Percentiles rank a stretch among this genome's conserved stretches.
Conservation (phyloP, 2,888 invertebrate genomes). For the Nephrotoma appendiculata region DNA sequence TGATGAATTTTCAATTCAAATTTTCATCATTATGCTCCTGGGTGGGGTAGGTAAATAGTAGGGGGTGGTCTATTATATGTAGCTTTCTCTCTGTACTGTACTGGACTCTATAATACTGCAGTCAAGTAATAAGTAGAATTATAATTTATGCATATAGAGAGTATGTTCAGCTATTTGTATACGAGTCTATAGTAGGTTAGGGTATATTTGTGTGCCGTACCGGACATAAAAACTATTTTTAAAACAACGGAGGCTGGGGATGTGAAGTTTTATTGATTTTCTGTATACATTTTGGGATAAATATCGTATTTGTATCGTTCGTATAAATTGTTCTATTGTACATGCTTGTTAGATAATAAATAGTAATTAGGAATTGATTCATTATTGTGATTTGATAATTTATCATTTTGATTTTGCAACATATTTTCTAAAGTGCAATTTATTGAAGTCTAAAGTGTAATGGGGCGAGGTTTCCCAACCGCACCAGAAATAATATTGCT, state of each 20-base stretch:
- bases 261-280: not conserved
- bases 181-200: not conserved
- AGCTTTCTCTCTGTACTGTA: no score
- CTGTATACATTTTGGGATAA: not conserved
- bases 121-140: not conserved
- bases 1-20: not conserved
- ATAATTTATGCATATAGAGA: not conserved
- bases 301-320: not conserved
- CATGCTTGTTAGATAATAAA: not conserved
- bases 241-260: not conserved
- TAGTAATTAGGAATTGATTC: not conserved
- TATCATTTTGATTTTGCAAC: not conserved
- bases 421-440: not conserved
- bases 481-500: no score
- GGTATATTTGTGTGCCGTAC: not conserved
- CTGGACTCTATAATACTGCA: not conserved
- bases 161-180: not conserved
- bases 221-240: not conserved
- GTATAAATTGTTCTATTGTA: not conserved
- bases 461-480: no score
- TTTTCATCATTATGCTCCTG: not conserved
- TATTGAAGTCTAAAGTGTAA: no score
- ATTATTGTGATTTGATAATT: not conserved
- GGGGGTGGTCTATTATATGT: not conserved
- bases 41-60: not conserved